Percentiles rank a stretch among this genome's conserved stretches.
Evolutionary conservation across 2,113 vertebrate genomes (phyloP).

Genomic region (Turdus rufiventris): DNA sequence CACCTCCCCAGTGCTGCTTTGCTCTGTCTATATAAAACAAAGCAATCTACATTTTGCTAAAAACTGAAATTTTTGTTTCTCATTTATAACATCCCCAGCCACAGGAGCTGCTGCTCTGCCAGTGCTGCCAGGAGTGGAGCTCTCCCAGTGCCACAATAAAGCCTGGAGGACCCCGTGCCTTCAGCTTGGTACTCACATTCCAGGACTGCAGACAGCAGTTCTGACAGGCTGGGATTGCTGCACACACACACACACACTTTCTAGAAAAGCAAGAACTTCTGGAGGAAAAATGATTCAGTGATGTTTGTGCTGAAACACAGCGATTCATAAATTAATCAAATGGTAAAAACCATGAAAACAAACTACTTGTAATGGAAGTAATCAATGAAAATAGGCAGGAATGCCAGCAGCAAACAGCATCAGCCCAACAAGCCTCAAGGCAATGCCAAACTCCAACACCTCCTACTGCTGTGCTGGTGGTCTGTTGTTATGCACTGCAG

Average conservation of each 20-base stretch:
- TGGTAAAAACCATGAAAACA: not conserved
- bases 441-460: not conserved
- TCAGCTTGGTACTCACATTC: too few relatives aligned
- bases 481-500: not conserved
- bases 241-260: not conserved
- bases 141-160: fast-evolving
- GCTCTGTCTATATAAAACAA: too few relatives aligned
- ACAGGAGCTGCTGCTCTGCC: fast-evolving
- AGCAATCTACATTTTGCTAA: too few relatives aligned
- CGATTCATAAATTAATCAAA: not conserved
- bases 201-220: not conserved
- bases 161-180: fast-evolving
- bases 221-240: not conserved
- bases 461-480: not conserved
- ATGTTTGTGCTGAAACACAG: not conserved
- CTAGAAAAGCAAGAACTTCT: not conserved
- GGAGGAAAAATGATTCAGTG: not conserved
- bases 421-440: not conserved
- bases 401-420: not conserved
- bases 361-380: not conserved
- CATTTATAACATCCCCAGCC: too few relatives aligned
- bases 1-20: too few relatives aligned
- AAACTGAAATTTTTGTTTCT: too few relatives aligned
- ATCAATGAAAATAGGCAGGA: not conserved
- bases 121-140: fast-evolving